These are phyloP conservation scores for Karalla daura DNA, from an alignment of 2,797 vertebrate genomes.

Conservation along the genomic window DNA sequence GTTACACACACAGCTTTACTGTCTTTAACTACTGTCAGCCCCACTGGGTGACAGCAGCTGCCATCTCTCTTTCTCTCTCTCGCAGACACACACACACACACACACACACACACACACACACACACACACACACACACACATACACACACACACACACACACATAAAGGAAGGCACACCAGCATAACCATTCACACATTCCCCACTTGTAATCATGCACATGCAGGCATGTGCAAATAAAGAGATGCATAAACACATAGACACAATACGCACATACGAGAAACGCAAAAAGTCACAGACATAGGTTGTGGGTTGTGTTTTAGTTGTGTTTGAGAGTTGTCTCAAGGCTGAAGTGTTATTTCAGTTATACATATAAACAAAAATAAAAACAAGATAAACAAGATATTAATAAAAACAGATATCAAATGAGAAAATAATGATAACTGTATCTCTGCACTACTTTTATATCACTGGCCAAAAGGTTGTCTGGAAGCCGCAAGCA, in stretches of 20 bases:
- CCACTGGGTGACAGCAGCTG: conserved; percentile 77
- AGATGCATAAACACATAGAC: conserved; percentile 27
- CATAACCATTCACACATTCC: conserved; percentile 43
- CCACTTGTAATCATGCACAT: conserved; percentile 55
- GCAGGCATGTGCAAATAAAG: conserved; percentile 46
- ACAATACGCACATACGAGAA: conserved; percentile 26
- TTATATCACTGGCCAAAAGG: too few species aligned
- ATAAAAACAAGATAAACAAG: too few species aligned
- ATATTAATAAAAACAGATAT: not conserved
- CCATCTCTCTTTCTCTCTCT: conserved; percentile 58
- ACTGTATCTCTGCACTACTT: not conserved
- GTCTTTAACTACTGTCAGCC: conserved; percentile 81
- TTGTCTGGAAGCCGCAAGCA: not conserved
- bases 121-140: conserved; percentile 31
- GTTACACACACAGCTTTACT: conserved; percentile 78
- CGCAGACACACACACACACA: conserved; percentile 26
- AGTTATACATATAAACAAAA: too few species aligned
- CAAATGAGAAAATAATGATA: not conserved
- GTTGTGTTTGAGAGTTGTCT: not conserved
- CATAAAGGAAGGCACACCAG: conserved; percentile 35
- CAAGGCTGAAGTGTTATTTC: not conserved
- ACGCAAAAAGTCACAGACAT: conserved; percentile 3
- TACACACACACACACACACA: conserved; percentile 27
- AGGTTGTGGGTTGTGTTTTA: conserved; percentile 2
- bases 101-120: conserved; percentile 24